A percentile compares a stretch with the other conserved stretches of the same genome.
phyloP scores from a whole-genome alignment of 2,888 invertebrate species.

The Myopa testacea region DNA sequence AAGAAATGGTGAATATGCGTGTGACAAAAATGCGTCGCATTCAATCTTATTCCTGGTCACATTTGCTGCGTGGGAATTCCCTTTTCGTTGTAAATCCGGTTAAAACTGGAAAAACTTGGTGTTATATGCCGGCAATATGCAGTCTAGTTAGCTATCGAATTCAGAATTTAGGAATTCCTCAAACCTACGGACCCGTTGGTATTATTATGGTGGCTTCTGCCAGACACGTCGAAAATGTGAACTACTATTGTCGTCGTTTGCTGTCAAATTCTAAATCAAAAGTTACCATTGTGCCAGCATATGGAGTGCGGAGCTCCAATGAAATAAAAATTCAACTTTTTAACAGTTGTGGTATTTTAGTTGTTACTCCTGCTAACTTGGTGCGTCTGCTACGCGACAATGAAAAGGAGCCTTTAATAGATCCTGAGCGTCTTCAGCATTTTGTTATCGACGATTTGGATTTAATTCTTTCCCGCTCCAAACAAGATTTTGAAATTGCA shows the following conservation, averaged over 20 bases:
- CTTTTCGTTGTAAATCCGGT: slow-evolving; percentile 74
- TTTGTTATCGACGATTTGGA: slow-evolving; percentile 81
- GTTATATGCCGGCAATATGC: slow-evolving; percentile 77
- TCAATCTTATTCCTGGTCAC: slow-evolving; percentile 80
- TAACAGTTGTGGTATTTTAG: slow-evolving; percentile 78
- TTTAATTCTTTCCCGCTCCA: slow-evolving; percentile 67
- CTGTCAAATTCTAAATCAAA: slow-evolving; percentile 62
- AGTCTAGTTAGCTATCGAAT: slow-evolving; percentile 69
- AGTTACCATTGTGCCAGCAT: slow-evolving; percentile 69
- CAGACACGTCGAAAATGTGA: slow-evolving; percentile 71
- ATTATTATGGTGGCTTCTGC: slow-evolving; percentile 76
- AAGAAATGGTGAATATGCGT: slow-evolving; percentile 55
- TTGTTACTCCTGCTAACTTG: slow-evolving; percentile 76
- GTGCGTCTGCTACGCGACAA: slow-evolving; percentile 69
- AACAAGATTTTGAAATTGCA: slow-evolving; percentile 47
- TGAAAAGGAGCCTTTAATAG: slow-evolving; percentile 68
- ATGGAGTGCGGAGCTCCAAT: slow-evolving; percentile 52
- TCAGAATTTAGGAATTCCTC: slow-evolving; percentile 52
- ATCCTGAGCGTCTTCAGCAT: slow-evolving; percentile 74
- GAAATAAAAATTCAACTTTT: slow-evolving; percentile 65
- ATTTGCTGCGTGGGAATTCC: slow-evolving; percentile 75
- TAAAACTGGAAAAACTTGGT: slow-evolving; percentile 77
- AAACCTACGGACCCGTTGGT: slow-evolving; percentile 73
- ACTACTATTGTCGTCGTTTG: slow-evolving; percentile 67
- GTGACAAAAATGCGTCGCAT: slow-evolving; percentile 64